Evolutionary conservation across 2,113 vertebrate genomes (phyloP), one percentile per base, ranked within the genome.

Genomic region (Pygoscelis adeliae): DNA sequence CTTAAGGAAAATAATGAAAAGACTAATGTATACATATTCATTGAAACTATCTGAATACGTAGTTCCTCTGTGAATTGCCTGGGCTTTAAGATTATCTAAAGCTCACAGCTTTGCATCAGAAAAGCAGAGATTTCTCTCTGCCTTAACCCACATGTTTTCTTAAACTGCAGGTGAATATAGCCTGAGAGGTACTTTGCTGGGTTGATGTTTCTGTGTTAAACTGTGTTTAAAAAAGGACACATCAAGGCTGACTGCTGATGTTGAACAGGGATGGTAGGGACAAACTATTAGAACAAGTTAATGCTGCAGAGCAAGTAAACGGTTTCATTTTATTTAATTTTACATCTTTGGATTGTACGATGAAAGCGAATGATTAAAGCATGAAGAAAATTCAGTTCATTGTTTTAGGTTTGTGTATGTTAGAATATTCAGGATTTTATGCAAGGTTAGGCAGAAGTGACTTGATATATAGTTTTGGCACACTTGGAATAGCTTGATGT

Each of bases 91-190:
- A 55, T 71, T 86, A 91, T 83, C 56, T 92, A 81, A 91, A 91
- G 23, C 73, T 90, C 61, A 53, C 69, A 77, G 67, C 53, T 97
- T 92, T 69, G 14, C 50, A 70, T 89, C 52, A 96, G 71, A 58
- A 93, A 90, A 84, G 38, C 56, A 94, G 83, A 87, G 40, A 78
- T 96, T 95, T 91, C 27, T 80, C 44, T 94, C 71, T 92, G 30
- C 69, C 40, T 76, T 93, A 96, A 92, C 78, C 47, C 36, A 65
- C 13, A 25, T 0, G 0, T 90, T 92, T 96, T 90, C 56, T 88
- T 81, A 63, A 94, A 90, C 53, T 38, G 53, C 65, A 92, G 63
- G 77, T 96, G 83, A 90, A n/a, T 80, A 21, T 83, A 80, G 78
- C 26, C 62, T 78, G 63, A 46, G 59, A 93, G n/a, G 36, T 86